phyloP scores from a whole-genome alignment of 1,140 invertebrate genomes.

The Drosophila littoralis region DNA sequence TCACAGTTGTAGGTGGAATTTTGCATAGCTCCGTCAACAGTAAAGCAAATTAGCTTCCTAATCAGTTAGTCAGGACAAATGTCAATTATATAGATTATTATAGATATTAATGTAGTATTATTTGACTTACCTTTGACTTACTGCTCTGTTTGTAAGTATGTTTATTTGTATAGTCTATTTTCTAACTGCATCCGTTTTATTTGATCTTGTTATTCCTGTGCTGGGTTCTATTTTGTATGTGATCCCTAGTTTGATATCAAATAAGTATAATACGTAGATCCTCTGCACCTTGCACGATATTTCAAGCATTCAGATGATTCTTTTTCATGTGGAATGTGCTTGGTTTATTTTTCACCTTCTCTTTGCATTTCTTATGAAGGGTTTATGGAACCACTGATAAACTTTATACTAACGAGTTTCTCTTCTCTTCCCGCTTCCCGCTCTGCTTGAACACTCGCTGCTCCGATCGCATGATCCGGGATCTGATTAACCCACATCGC shows the following conservation, averaged over 20 bases:
- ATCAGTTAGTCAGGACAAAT: too few species aligned
- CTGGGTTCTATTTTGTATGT: constrained; percentile 6
- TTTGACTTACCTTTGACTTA: constrained; percentile 25
- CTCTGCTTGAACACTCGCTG: constrained; percentile 77
- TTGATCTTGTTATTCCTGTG: constrained; percentile 38
- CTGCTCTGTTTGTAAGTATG: constrained; percentile 56
- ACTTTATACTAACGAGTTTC: constrained; percentile 41
- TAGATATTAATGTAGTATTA: constrained; percentile 18
- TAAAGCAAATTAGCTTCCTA: too few species aligned
- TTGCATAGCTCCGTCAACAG: too few species aligned
- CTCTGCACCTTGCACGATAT: constrained; percentile 1
- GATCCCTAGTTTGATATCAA: too few species aligned
- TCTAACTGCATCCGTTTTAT: constrained; percentile 69
- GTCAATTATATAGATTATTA: constrained; percentile 2
- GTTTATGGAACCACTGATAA: not conserved
- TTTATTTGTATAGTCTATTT: constrained; percentile 50
- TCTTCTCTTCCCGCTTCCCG: constrained; percentile 27
- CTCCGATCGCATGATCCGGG: constrained; percentile 91
- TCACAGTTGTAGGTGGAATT: too few species aligned
- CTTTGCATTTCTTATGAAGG: not conserved
- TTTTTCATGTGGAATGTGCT: too few species aligned
- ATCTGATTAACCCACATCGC: constrained; percentile 84
- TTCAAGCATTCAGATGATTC: too few species aligned
- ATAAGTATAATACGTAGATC: not conserved
- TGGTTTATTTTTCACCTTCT: not conserved